Conservation (phyloP, 2,113 vertebrate genomes). For the Canis aureus region DNA sequence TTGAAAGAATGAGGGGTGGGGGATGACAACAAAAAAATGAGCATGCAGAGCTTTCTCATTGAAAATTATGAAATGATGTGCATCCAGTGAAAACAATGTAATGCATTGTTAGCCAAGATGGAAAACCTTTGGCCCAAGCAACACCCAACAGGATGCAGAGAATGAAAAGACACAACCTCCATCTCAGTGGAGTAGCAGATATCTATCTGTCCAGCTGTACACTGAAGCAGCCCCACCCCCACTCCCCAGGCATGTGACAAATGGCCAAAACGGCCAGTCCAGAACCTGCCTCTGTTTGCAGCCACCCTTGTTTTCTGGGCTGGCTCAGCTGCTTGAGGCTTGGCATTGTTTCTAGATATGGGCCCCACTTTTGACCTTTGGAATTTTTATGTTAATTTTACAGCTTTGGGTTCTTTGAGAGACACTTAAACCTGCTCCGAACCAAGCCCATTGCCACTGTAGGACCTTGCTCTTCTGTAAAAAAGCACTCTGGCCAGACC, state of each 20-base stretch:
- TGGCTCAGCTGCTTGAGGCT: neutral
- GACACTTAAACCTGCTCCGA: neutral
- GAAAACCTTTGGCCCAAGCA: neutral
- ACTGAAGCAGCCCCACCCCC: neutral
- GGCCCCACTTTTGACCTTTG: neutral
- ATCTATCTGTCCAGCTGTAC: neutral
- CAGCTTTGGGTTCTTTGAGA: slow-evolving; percentile 28
- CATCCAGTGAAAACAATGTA: neutral
- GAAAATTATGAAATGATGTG: slow-evolving; percentile 36
- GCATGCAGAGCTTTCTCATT: neutral
- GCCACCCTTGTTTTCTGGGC: neutral
- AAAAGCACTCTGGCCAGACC: neutral
- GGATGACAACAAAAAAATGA: neutral
- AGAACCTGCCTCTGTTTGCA: neutral
- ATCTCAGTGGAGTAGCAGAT: neutral
- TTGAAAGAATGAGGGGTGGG: neutral
- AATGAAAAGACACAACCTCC: neutral
- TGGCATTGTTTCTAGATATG: slow-evolving; percentile 16
- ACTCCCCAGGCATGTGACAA: neutral
- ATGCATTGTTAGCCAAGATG: neutral
- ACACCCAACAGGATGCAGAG: neutral
- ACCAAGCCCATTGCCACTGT: neutral
- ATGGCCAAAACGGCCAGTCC: neutral
- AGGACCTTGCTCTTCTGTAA: neutral
- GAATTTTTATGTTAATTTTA: slow-evolving; percentile 19